Base-by-base conservation (phyloP, 2,113 vertebrate genomes). In the Syngnathus typhle region DNA sequence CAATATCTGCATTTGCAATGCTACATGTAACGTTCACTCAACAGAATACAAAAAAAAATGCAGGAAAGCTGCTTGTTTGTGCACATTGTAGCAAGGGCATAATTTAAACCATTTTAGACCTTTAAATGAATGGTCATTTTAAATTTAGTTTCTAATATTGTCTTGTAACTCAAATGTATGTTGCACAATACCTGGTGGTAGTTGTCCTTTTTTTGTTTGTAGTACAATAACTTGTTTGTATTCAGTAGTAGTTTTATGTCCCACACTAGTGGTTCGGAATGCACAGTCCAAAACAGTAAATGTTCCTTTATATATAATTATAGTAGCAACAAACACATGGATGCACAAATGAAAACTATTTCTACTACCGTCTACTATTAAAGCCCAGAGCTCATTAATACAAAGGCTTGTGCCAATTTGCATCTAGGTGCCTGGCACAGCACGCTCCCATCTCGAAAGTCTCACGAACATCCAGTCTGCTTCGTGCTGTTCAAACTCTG, bases 331-430 rank as follows among this genome's bases (percentile, higher is more conserved):
- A 47, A 7, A 64, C 61, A 49, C 61, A 58, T 43, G 38, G 60
- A 61, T 60, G 37, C 65, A 43, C 23, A 23, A 64, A 66, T 62
- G 23, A 13, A 59, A 79, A 67, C 46, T n/a, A 51, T 46, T 63
- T 56, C 2, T 58, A 67, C 60, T 41, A 38, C 60, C 27, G 21
- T 59, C 64, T 19, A 43, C 44, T 59, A 51, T 69, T 74, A 69
- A 67, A 51, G 54, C 67, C 64, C 68, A 65, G 64, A 68, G 65
- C 75, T 87, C 47, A 72, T 83, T 79, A 77, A 68, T 60, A 67
- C 27, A 7, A 1, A 52, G 49, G 55, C 65, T 64, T 64, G 64
- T 58, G 43, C 65, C 39, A 73, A 69, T 70, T 82, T 36, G 68
- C 66, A 79, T 81, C 74, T 71, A 60, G 60, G 52, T 67, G 68